Evolutionary conservation across 2,888 invertebrate species (phyloP).

Genomic region (Ochropleura plecta): DNA sequence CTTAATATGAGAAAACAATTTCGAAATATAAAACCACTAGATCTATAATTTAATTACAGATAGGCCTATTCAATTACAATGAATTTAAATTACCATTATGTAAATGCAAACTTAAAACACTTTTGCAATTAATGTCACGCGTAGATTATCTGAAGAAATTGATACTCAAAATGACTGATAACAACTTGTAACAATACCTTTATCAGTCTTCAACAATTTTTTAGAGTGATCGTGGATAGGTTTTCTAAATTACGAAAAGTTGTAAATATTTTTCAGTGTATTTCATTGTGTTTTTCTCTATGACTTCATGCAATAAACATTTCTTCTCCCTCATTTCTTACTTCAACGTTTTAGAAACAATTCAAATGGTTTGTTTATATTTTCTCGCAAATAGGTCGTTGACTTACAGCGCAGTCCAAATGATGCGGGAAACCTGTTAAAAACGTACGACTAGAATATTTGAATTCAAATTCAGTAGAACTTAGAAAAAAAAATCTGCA

Average conservation of each 20-base stretch:
- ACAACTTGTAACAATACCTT: slow-evolving; percentile 20
- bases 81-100: background rate
- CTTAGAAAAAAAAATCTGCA: background rate
- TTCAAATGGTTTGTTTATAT: background rate
- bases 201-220: slow-evolving; percentile 33
- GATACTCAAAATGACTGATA: slow-evolving; percentile 54
- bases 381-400: background rate
- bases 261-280: background rate
- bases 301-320: background rate
- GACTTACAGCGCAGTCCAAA: background rate
- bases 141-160: slow-evolving; percentile 46
- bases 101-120: slow-evolving; percentile 19
- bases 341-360: too few relatives aligned
- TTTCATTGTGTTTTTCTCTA: background rate
- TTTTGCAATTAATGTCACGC: slow-evolving; percentile 33
- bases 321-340: background rate
- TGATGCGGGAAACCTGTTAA: background rate
- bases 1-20: background rate
- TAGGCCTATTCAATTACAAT: background rate
- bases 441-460: background rate
- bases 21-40: background rate
- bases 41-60: background rate
- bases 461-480: background rate
- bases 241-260: slow-evolving; percentile 6
- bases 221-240: slow-evolving; percentile 14